A percentile compares a stretch with the other conserved stretches of the same genome.
These are phyloP conservation scores for Antheraea pernyi DNA, from an alignment of 1,140 invertebrate genomes.

Conservation along the genomic window DNA sequence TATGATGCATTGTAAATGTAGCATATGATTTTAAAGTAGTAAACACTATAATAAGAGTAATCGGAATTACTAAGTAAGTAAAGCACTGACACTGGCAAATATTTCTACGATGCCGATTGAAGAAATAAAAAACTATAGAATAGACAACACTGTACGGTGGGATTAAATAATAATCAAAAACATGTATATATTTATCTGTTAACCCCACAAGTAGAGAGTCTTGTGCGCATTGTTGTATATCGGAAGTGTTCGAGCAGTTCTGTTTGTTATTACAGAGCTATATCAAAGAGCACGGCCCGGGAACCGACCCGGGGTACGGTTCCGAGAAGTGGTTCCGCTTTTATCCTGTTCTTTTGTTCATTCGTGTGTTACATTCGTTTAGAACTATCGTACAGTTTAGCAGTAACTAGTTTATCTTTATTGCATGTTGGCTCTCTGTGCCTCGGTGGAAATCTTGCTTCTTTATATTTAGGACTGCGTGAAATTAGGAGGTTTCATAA, in stretches of 20 bases:
- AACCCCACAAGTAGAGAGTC: neutral
- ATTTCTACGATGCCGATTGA: neutral
- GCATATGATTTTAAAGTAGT: no score
- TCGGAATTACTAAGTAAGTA: neutral
- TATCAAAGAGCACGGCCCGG: conserved; percentile 2
- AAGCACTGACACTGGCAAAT: neutral
- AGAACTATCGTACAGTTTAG: neutral
- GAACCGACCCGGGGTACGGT: neutral
- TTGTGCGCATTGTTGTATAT: neutral
- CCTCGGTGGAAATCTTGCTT: neutral
- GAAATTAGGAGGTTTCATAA: no score
- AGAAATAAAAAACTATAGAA: neutral
- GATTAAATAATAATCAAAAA: neutral
- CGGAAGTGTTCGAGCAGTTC: neutral
- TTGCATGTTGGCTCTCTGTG: neutral
- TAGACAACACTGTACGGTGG: neutral
- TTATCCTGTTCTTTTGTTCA: conserved; percentile 4
- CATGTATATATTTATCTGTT: neutral
- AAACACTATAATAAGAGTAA: no score
- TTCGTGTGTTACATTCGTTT: conserved; percentile 3
- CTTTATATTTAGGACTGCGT: neutral
- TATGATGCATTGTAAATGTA: no score
- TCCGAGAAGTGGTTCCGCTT: conserved; percentile 1
- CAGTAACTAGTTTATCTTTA: neutral
- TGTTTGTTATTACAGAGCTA: conserved; percentile 1